These are phyloP conservation scores for Aphodius granarius DNA, from an alignment of 2,888 invertebrate genomes.

Conservation along the genomic window DNA sequence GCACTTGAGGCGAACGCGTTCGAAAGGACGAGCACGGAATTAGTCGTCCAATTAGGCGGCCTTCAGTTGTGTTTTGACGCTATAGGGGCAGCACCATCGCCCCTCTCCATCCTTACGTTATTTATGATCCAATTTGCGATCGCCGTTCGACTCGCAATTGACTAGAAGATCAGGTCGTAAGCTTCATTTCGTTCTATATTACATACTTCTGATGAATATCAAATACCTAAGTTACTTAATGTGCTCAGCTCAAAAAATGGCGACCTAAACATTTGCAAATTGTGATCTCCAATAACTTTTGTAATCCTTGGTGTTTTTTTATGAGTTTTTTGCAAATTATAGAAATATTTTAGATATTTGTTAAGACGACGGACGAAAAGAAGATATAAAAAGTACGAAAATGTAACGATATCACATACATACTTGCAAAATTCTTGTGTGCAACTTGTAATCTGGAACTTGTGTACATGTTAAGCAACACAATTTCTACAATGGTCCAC, in stretches of 20 bases:
- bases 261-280: too few relatives aligned
- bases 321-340: too few relatives aligned
- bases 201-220: neutral
- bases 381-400: too few relatives aligned
- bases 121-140: constrained; percentile 9
- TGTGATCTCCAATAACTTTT: too few relatives aligned
- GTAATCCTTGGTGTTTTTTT: too few relatives aligned
- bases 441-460: neutral
- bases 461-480: neutral
- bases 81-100: neutral
- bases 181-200: neutral
- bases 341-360: too few relatives aligned
- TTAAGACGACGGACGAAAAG: too few relatives aligned
- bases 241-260: too few relatives aligned
- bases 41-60: neutral
- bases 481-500: neutral
- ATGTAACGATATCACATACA: too few relatives aligned
- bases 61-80: neutral
- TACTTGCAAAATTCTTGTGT: too few relatives aligned
- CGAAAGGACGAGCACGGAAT: neutral
- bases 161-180: constrained; percentile 8
- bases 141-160: constrained; percentile 7
- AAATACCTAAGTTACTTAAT: too few relatives aligned
- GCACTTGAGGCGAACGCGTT: neutral
- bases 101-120: constrained; percentile 1